Percentiles rank a stretch among this genome's conserved stretches.
These are phyloP conservation scores for Okapia johnstoni DNA, from an alignment of 2,113 vertebrate genomes.

Conservation along the genomic window DNA sequence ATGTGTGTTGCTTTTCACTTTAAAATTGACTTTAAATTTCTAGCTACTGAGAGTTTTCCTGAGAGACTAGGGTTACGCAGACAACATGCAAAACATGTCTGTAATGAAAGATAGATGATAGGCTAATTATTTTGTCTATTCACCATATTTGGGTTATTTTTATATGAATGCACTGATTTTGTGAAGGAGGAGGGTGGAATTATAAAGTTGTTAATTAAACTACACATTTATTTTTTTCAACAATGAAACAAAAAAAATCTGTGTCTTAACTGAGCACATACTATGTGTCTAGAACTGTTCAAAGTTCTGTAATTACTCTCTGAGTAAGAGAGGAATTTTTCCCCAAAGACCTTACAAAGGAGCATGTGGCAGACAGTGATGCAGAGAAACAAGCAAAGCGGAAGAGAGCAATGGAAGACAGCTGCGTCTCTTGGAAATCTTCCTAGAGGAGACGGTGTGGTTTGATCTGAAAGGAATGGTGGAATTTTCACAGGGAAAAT, in stretches of 20 bases:
- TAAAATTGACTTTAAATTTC: neutral
- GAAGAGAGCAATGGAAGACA: rapidly evolving
- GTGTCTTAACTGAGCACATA: neutral
- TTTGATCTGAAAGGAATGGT: neutral
- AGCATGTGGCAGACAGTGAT: neutral
- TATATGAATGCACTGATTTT: neutral
- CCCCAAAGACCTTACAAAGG: neutral
- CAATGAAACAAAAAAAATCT: neutral
- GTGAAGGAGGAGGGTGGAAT: neutral
- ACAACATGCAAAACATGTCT: neutral
- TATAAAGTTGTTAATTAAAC: neutral
- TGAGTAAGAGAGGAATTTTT: neutral
- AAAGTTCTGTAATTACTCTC: neutral
- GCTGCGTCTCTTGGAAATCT: neutral
- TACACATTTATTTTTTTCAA: neutral
- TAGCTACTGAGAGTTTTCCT: neutral
- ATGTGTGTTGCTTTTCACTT: neutral
- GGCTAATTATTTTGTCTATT: neutral
- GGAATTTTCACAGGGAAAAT: neutral
- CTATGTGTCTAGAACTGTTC: neutral
- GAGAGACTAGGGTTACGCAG: neutral
- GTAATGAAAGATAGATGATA: neutral
- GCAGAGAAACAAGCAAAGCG: neutral
- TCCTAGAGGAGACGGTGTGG: neutral
- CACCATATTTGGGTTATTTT: neutral